Evolutionary conservation across 2,797 vertebrate species (phyloP).

Genomic region (Hoplostethus atlanticus): DNA sequence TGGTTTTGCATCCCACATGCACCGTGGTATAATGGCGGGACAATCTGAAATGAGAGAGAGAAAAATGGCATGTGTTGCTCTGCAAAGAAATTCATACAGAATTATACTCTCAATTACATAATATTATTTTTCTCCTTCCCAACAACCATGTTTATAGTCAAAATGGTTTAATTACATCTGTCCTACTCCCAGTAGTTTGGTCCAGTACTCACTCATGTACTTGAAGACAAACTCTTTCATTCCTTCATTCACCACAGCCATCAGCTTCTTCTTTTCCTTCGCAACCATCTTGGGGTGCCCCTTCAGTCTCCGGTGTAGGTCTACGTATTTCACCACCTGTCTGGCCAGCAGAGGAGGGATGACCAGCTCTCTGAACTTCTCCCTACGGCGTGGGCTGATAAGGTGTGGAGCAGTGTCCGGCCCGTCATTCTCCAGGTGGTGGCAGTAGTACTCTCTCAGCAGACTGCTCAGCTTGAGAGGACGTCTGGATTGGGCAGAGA

Average conservation of each 20-base stretch:
- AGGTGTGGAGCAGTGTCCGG: slow-evolving; percentile 69
- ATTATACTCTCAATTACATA: not conserved
- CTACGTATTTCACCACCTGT: slow-evolving; percentile 72
- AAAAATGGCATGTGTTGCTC: too few species aligned
- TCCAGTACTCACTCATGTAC: slow-evolving; percentile 82
- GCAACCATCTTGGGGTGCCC: slow-evolving; percentile 33
- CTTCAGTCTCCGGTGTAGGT: slow-evolving; percentile 58
- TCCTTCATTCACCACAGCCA: slow-evolving; percentile 53
- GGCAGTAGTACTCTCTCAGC: slow-evolving; percentile 86
- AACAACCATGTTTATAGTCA: not conserved
- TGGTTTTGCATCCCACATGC: slow-evolving; percentile 88
- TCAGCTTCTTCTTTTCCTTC: slow-evolving; percentile 56
- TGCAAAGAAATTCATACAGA: not conserved
- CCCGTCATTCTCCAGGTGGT: slow-evolving; percentile 53
- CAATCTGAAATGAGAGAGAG: slow-evolving; percentile 79
- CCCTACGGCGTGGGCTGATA: slow-evolving; percentile 77
- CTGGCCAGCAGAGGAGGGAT: slow-evolving; percentile 58
- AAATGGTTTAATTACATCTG: slow-evolving; percentile 2
- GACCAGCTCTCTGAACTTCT: slow-evolving; percentile 74
- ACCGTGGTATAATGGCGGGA: slow-evolving; percentile 88
- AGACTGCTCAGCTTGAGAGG: slow-evolving; percentile 76
- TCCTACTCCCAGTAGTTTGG: not conserved
- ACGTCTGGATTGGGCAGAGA: slow-evolving; percentile 46
- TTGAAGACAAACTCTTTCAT: slow-evolving; percentile 80
- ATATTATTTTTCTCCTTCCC: not conserved